These are phyloP conservation scores for Pampus argenteus DNA, from an alignment of 2,797 vertebrate genomes.

Conservation along the genomic window DNA sequence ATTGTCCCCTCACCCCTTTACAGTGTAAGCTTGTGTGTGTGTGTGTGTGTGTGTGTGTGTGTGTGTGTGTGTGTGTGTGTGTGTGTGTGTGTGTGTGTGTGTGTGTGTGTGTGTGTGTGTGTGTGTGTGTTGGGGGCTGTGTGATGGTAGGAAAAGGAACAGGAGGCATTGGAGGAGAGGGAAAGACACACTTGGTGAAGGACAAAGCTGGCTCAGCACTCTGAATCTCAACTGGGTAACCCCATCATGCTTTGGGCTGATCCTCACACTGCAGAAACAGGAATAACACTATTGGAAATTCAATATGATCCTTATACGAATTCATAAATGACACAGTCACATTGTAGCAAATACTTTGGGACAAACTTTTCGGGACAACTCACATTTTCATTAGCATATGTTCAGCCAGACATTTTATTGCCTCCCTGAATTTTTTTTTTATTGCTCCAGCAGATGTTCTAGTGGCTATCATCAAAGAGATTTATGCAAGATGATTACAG, in stretches of 20 bases:
- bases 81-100: background rate
- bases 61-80: background rate
- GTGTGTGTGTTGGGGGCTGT: slow-evolving; percentile 9
- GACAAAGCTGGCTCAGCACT: slow-evolving; percentile 75
- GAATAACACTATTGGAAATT: slow-evolving; percentile 29
- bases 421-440: slow-evolving; percentile 74
- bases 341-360: slow-evolving; percentile 52
- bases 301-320: slow-evolving; percentile 17
- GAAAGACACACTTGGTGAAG: slow-evolving; percentile 47
- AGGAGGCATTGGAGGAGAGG: slow-evolving; percentile 1
- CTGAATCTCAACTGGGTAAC: slow-evolving; percentile 16
- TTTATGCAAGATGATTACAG: slow-evolving; percentile 84
- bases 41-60: no score
- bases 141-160: slow-evolving; percentile 7
- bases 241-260: slow-evolving; percentile 30
- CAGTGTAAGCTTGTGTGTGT: no score
- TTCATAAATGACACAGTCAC: slow-evolving; percentile 39
- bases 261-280: slow-evolving; percentile 25
- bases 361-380: slow-evolving; percentile 70
- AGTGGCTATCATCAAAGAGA: slow-evolving; percentile 84
- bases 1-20: no score
- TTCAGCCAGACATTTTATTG: slow-evolving; percentile 79
- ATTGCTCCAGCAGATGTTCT: slow-evolving; percentile 81
- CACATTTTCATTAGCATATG: slow-evolving; percentile 74
- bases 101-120: slow-evolving; percentile 13